phyloP scores from a whole-genome alignment of 2,113 vertebrate genomes.

The Toxotes chatareus region DNA sequence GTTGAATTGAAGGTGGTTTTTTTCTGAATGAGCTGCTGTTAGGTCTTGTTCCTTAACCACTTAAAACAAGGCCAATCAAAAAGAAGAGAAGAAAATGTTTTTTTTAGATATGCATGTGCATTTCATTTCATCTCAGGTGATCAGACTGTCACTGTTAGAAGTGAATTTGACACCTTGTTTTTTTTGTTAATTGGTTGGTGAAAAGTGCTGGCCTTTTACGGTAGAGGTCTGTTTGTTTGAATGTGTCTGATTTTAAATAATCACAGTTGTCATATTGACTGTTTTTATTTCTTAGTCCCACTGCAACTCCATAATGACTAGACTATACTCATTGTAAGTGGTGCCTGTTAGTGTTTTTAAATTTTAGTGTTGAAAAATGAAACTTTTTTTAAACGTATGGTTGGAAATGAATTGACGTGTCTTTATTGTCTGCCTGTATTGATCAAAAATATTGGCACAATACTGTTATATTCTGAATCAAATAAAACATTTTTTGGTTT shows the following conservation, averaged over 20 bases:
- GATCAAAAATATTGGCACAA: conserved; percentile 13
- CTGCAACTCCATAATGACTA: conserved; percentile 30
- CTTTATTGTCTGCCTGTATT: conserved; percentile 30
- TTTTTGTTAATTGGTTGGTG: neutral
- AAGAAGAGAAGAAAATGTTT: conserved; percentile 1
- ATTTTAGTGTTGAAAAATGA: neutral
- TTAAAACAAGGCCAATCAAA: neutral
- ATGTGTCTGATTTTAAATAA: conserved; percentile 25
- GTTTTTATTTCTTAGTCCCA: neutral
- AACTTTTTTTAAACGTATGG: neutral
- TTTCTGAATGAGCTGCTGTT: neutral
- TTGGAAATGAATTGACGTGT: conserved; percentile 3
- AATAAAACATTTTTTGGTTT: conserved; percentile 44
- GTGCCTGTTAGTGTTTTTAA: conserved; percentile 47
- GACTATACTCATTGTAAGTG: conserved; percentile 8
- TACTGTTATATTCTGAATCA: conserved; percentile 22
- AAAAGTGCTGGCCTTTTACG: neutral
- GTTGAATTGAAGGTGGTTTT: neutral
- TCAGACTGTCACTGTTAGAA: neutral
- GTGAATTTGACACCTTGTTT: neutral
- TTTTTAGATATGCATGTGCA: neutral
- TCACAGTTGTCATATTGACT: conserved; percentile 9
- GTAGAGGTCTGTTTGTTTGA: neutral
- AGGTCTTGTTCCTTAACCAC: neutral
- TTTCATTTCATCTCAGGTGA: conserved; percentile 1